Percentiles rank a stretch among this genome's conserved stretches.
phyloP scores from a whole-genome alignment of 1,140 invertebrate species.

The Leptoteleia sp. region DNA sequence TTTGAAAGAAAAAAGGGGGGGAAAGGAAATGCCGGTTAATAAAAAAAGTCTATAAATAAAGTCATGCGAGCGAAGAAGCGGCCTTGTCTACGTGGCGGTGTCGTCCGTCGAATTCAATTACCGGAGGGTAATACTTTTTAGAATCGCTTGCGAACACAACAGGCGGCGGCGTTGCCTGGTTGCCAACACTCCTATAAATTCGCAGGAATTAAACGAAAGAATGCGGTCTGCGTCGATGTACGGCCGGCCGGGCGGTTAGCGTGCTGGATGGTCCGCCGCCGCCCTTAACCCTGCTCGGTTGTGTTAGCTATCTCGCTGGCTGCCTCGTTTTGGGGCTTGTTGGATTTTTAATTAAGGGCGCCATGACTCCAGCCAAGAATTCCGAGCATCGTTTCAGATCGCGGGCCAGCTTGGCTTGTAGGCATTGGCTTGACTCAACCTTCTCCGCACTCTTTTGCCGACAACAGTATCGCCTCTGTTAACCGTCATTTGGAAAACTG shows the following conservation, averaged over 20 bases:
- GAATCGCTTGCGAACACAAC: conserved; percentile 71
- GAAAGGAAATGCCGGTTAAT: conserved; percentile 33
- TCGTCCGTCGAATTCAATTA: conserved; percentile 77
- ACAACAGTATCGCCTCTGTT: conserved; percentile 38
- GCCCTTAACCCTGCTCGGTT: conserved; percentile 71
- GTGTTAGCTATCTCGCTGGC: conserved; percentile 53
- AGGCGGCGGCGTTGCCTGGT: conserved; percentile 69
- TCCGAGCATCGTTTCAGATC: conserved; percentile 73
- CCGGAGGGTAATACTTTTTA: conserved; percentile 76
- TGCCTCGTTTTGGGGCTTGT: conserved; percentile 77
- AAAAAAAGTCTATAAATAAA: conserved; percentile 66
- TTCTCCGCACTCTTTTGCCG: conserved; percentile 1
- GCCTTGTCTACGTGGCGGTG: conserved; percentile 50
- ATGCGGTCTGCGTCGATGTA: conserved; percentile 80
- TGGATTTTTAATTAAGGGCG: conserved; percentile 82
- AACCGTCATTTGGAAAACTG: conserved; percentile 30
- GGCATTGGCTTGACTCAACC: conserved; percentile 40
- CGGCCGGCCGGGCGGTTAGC: conserved; percentile 70
- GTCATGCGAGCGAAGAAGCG: conserved; percentile 49
- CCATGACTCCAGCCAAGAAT: conserved; percentile 80
- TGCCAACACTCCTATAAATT: conserved; percentile 80
- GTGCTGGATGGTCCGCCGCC: conserved; percentile 47
- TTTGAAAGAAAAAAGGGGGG: conserved; percentile 7
- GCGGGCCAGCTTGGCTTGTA: conserved; percentile 45
- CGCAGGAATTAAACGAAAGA: conserved; percentile 82